Conservation (phyloP, 2,113 vertebrate genomes). For the Dromaius novaehollandiae region DNA sequence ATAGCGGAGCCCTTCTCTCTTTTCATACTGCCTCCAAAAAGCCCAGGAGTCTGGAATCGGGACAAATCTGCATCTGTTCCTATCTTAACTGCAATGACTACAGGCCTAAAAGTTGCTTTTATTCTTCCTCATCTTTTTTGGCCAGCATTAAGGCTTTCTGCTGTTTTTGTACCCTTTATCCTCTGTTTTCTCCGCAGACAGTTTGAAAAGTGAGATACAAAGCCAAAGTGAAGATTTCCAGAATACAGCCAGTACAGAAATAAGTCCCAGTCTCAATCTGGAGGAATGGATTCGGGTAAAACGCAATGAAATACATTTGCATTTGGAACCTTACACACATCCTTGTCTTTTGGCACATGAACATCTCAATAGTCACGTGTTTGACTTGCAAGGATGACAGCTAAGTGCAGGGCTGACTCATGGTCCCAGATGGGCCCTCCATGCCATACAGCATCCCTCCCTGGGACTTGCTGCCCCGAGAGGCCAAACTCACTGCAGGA, state of each 20-base stretch:
- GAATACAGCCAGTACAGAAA: not conserved
- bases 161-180: not conserved
- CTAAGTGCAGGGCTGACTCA: too few species aligned
- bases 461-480: too few species aligned
- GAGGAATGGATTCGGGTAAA: not conserved
- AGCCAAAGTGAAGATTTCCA: not conserved
- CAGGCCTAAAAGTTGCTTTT: not conserved
- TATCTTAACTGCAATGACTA: not conserved
- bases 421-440: too few species aligned
- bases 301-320: not conserved
- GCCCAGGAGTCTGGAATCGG: not conserved
- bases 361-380: too few species aligned
- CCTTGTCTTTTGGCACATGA: too few species aligned
- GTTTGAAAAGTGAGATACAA: not conserved
- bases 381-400: too few species aligned
- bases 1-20: not conserved
- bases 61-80: not conserved
- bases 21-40: not conserved
- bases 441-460: too few species aligned
- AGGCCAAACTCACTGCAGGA: too few species aligned
- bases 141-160: not conserved
- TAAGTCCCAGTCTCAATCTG: not conserved
- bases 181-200: accelerated
- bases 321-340: not conserved
- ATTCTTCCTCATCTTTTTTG: not conserved